These are phyloP conservation scores for Eupelmus urozonus DNA, from an alignment of 2,888 invertebrate species.

Conservation along the genomic window DNA sequence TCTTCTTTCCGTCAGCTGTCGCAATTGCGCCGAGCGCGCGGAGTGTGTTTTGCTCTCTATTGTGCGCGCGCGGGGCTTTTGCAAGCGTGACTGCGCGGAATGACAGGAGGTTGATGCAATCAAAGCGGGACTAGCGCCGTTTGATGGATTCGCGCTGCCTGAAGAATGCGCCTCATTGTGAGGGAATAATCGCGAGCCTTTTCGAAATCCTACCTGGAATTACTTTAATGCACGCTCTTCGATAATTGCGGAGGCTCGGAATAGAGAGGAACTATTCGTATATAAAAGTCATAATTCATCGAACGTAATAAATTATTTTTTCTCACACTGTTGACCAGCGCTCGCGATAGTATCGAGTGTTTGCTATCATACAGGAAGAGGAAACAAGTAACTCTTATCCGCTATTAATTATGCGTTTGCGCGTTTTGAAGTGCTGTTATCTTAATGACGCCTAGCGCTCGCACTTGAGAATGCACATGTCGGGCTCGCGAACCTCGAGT, in stretches of 20 bases:
- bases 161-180: background rate
- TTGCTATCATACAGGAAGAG: background rate
- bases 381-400: background rate
- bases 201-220: too few species aligned
- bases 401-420: constrained; percentile 29
- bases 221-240: too few species aligned
- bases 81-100: background rate
- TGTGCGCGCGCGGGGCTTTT: background rate
- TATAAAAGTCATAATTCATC: background rate
- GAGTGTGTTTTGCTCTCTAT: background rate
- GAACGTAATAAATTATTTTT: background rate
- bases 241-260: too few species aligned
- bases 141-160: background rate
- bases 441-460: constrained; percentile 30
- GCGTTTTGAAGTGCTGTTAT: constrained; percentile 22
- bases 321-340: background rate
- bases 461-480: constrained; percentile 23
- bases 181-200: too few species aligned
- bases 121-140: background rate
- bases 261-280: background rate
- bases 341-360: background rate
- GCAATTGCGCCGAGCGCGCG: background rate
- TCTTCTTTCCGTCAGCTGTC: background rate
- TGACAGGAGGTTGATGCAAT: constrained; percentile 5
- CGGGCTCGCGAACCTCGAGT: constrained; percentile 37